Percentiles rank a stretch among this genome's conserved stretches.
Evolutionary conservation across 53 echinoderm and acorn worm genomes (phyloP).

Genomic region (Paracentrotus lividus): DNA sequence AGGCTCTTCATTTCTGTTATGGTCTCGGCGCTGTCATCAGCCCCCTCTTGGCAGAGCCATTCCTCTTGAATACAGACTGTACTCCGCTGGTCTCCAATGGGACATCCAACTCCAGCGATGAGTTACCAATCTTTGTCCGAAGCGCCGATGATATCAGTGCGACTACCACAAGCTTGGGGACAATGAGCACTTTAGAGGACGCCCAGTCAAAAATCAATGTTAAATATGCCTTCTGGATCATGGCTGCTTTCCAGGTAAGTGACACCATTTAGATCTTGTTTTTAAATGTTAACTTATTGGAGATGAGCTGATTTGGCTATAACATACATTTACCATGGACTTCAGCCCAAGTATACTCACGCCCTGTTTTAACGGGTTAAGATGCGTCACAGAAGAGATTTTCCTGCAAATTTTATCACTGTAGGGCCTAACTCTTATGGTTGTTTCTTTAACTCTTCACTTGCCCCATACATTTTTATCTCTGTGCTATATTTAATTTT

Average conservation of each 20-base stretch:
- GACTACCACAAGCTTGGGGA: not conserved
- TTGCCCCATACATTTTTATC: no score
- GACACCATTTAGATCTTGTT: no score
- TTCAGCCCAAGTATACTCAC: no score
- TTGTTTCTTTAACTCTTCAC: no score
- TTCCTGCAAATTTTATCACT: no score
- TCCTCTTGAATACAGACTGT: conserved; percentile 95
- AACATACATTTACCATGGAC: no score
- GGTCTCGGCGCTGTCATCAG: conserved; percentile 97
- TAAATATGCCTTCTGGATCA: conserved; percentile 97
- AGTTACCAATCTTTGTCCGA: conserved; percentile 68
- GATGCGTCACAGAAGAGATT: no score
- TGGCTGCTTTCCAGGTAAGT: conserved; percentile 92
- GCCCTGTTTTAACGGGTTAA: no score
- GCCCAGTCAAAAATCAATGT: conserved; percentile 86
- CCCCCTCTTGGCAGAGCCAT: conserved; percentile 97
- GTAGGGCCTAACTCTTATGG: no score
- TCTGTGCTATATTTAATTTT: no score
- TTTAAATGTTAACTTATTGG: no score
- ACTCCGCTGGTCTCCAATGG: conserved; percentile 76
- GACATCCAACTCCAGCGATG: conserved; percentile 53
- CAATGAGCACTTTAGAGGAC: conserved; percentile 80
- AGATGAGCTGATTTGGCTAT: no score
- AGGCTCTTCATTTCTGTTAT: conserved; percentile 99
- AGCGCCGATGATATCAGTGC: not conserved